These are phyloP conservation scores for Vulpes vulpes DNA, from an alignment of 2,113 vertebrate genomes.

Conservation along the genomic window DNA sequence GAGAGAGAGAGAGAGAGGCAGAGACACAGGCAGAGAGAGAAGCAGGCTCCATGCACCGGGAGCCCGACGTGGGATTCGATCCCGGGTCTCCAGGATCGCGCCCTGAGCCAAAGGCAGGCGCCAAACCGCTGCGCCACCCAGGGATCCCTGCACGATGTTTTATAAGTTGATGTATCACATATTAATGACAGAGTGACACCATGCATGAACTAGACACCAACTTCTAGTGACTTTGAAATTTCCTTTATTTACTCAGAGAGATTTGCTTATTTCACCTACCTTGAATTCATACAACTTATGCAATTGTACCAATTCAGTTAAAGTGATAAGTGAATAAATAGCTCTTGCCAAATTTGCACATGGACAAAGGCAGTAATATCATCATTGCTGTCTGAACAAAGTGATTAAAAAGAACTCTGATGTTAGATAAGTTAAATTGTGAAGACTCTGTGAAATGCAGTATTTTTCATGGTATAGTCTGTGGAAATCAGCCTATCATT, in stretches of 20 bases:
- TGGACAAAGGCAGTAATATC: background rate
- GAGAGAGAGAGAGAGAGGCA: too few relatives aligned
- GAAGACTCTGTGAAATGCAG: background rate
- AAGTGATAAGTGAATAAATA: conserved; percentile 31
- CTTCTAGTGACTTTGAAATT: background rate
- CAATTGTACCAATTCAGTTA: background rate
- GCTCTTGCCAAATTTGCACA: background rate
- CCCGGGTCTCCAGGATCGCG: too few relatives aligned
- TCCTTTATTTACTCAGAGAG: background rate
- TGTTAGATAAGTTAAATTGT: background rate
- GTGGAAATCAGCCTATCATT: background rate
- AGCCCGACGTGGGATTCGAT: too few relatives aligned
- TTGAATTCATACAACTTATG: background rate
- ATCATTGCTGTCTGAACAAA: background rate
- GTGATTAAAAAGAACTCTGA: background rate
- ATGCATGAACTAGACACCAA: background rate
- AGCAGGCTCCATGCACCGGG: too few relatives aligned
- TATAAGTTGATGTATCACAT: background rate
- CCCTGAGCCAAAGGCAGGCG: too few relatives aligned
- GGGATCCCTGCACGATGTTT: background rate
- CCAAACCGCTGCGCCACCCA: too few relatives aligned
- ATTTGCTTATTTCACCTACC: background rate
- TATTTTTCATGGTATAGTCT: background rate
- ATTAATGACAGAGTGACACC: background rate
- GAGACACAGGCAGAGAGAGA: too few relatives aligned